Evolutionary conservation across 2,113 vertebrate genomes (phyloP), one percentile per base, ranked within the genome.

Genomic region (Siniperca chuatsi): DNA sequence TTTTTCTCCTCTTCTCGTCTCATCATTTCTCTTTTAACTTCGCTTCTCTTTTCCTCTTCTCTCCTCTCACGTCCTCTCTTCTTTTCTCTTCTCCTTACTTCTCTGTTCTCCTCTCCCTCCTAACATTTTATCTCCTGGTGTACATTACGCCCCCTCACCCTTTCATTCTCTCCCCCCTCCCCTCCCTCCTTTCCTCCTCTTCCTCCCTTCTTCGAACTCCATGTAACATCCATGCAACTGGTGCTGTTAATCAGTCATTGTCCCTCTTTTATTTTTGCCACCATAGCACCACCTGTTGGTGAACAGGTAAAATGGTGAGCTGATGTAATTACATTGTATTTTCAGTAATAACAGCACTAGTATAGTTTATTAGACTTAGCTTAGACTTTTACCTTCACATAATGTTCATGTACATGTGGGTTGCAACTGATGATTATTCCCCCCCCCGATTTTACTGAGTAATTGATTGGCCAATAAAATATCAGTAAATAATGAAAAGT

Each of bases 241-340:
- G 6, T 5, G 2, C 25, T 35, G 67, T 81, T 89, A 0, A 9
- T 44, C 35, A 37, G 2, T 55, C 52, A 10, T 35, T 57, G 66
- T 81, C 35, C 57, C 1, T 1, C 15, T 65, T 75, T 33, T 2
- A 35, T 79, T 20, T 66, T 1, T 69, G 16, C 29, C 1, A 8
- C 40, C 42, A 18, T 2, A 78, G 75, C 87, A 0, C 88, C 90
- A 48, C 81, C 88, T 89, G 65, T 23, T 82, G 90, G 80, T 50
- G 9, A 33, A 42, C 10, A 29, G 50, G 23, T 1, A 15, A 40
- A 46, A 25, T 55, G 15, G 8, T 3, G 2, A 21, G 55, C 33
- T 60, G 42, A 77, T 55, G 44, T 6, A 52, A 35, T 21, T 0
- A 48, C 16, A 29, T 4, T n/a, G 6, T 6, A 12, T 8, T 4